Base-by-base conservation (phyloP, 2,113 vertebrate genomes). In the Rafetus swinhoei region DNA sequence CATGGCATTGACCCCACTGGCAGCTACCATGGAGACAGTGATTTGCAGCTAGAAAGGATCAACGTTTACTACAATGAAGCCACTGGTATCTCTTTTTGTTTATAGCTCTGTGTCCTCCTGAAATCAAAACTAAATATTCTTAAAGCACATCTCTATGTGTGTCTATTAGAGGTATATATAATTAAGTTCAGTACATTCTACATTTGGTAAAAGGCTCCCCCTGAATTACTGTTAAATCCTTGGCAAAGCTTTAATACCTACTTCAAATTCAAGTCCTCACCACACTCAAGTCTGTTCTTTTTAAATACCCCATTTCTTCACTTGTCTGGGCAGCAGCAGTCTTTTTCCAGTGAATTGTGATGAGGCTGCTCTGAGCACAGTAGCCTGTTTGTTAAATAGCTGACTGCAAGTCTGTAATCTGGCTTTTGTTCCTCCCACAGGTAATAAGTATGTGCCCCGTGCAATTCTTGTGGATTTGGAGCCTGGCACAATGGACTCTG, bases 11-110 rank as follows among this genome's bases (percentile, higher is more conserved):
- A 99, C 50, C 98, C 98, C 74, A 99, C 99, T 0, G 99, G 99
- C 91, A 98, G 98, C 96, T 99, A 99, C 96, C 98, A 99, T 0
- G 99, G 98, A 81, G 98, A 98, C 96, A 98, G 98, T 0, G 98
- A 98, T 22, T 94, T 98, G 95, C 98, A 99, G 95, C 97, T 99
- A 92, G 99, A 99, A 87, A 98, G 99, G 93, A 99, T 99, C 97
- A 99, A 99, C 0, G 99, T 99, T 45, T 99, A 99, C 96, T 99
- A 99, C 96, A 99, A 99, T 72, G 99, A 99, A 97, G 99, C 98
- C 45, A 97, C 98, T 10, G 99, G 99, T 99, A 95, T 97, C 92
- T 97, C 92, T 39, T 35, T 72, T 19, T 72, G 4, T 35, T 52
- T 72, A 9, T 2, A 5, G n/a, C n/a, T 72, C 9, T 10, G 16